A percentile compares a stretch with the other conserved stretches of the same genome.
These are phyloP conservation scores for Drosophila yakuba DNA, from an alignment of 1,140 invertebrate genomes.

Conservation along the genomic window DNA sequence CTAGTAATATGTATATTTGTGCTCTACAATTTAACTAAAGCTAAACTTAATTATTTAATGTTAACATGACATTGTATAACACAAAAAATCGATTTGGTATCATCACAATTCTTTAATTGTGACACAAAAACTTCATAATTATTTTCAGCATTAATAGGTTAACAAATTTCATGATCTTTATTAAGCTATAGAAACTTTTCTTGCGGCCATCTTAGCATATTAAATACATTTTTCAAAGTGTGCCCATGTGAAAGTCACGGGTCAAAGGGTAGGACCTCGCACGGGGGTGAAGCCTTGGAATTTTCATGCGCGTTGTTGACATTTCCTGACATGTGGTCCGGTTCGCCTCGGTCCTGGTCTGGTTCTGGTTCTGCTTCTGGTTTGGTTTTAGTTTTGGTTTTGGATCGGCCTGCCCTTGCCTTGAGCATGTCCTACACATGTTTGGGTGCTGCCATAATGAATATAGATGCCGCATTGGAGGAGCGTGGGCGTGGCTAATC, in stretches of 20 bases:
- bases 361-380: conserved; percentile 11
- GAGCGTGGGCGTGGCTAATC: conserved; percentile 80
- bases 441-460: conserved; percentile 70
- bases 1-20: no score
- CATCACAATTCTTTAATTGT: no score
- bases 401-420: conserved; percentile 15
- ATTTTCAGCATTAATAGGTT: no score
- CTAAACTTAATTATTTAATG: no score
- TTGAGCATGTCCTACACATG: conserved; percentile 46
- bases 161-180: no score
- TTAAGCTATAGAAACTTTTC: no score
- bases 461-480: conserved; percentile 79
- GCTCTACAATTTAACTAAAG: no score
- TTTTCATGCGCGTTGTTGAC: conserved; percentile 84
- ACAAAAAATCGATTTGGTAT: no score
- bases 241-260: conserved; percentile 17
- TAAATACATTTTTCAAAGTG: conserved; percentile 1
- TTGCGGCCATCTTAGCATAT: neutral
- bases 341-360: conserved; percentile 28
- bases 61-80: no score
- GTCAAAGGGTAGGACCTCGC: conserved; percentile 24
- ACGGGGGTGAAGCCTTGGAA: conserved; percentile 63
- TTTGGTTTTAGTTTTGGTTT: conserved; percentile 1
- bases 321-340: conserved; percentile 78
- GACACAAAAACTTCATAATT: no score